phyloP scores from a whole-genome alignment of 2,888 invertebrate genomes.

The Galerucella pusilla region DNA sequence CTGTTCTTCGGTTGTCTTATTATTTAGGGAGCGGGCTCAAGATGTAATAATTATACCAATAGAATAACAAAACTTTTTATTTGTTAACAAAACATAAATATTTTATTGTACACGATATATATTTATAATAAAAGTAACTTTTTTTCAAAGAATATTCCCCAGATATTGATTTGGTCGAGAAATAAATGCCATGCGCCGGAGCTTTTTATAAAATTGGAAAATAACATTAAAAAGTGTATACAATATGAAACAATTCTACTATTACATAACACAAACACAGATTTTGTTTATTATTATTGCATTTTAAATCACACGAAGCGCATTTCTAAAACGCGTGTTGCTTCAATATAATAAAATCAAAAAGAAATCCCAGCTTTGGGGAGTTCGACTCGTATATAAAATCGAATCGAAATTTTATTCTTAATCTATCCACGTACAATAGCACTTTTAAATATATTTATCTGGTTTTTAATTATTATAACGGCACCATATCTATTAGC shows the following conservation, averaged over 20 bases:
- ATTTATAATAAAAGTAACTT: conserved; percentile 19
- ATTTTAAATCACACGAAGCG: conserved; percentile 23
- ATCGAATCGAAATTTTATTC: not conserved
- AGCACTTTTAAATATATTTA: not conserved
- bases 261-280: conserved; percentile 9
- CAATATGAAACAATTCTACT: conserved; percentile 5
- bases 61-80: conserved; percentile 35
- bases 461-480: not conserved
- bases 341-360: conserved; percentile 12
- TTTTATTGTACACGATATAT: conserved; percentile 32
- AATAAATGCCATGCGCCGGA: not conserved
- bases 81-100: conserved; percentile 34
- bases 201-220: conserved; percentile 3
- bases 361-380: not conserved
- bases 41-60: not conserved
- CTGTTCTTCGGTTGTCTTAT: no score
- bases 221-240: not conserved
- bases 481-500: no score
- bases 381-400: not conserved
- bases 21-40: no score
- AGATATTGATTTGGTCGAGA: conserved; percentile 33
- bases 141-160: conserved; percentile 29
- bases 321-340: conserved; percentile 6
- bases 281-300: conserved; percentile 22
- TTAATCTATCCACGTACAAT: not conserved